Evolutionary conservation across 2,888 invertebrate species (phyloP), one percentile per base, ranked within the genome.

Genomic region (Galeruca laticollis): DNA sequence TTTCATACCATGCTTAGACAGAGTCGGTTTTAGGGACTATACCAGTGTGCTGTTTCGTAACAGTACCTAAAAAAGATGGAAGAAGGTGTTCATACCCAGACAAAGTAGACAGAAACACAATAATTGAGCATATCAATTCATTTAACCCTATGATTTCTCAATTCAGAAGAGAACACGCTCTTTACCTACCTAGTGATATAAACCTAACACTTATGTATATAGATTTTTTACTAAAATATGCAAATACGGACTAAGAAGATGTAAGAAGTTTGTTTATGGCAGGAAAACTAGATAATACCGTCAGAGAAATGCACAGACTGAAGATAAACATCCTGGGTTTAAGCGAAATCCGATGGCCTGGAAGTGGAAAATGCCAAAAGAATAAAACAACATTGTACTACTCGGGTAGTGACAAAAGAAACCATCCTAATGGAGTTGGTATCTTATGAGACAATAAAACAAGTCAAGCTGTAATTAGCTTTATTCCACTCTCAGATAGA

Each of bases 381-480:
- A n/a, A n/a, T n/a, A n/a, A n/a, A n/a, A n/a, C n/a, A n/a, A n/a
- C n/a, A n/a, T n/a, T n/a, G n/a, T n/a, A n/a, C n/a, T n/a, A n/a
- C n/a, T n/a, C n/a, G n/a, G n/a, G n/a, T n/a, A n/a, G n/a, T n/a
- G n/a, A n/a, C n/a, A n/a, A n/a, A n/a, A n/a, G n/a, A n/a, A n/a
- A n/a, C n/a, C n/a, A n/a, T n/a, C n/a, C n/a, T n/a, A n/a, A 67
- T 33, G 31, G 15, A 35, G 35, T 10, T 35, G 35, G 10, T 77
- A 72, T 51, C n/a, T n/a, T n/a, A n/a, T n/a, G n/a, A 54, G 64
- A 40, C 26, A 57, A 18, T n/a, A 13, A 15, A 60, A 63, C 37
- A 66, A 70, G 57, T 10, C 74, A 74, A 69, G 54, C 26, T 20
- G 54, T 31, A 31, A 31, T 62, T n/a, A 52, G 21, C n/a, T 49